Percentiles rank a stretch among this genome's conserved stretches.
Conservation (phyloP, 2,797 vertebrate genomes). For the Spinus pinus region DNA sequence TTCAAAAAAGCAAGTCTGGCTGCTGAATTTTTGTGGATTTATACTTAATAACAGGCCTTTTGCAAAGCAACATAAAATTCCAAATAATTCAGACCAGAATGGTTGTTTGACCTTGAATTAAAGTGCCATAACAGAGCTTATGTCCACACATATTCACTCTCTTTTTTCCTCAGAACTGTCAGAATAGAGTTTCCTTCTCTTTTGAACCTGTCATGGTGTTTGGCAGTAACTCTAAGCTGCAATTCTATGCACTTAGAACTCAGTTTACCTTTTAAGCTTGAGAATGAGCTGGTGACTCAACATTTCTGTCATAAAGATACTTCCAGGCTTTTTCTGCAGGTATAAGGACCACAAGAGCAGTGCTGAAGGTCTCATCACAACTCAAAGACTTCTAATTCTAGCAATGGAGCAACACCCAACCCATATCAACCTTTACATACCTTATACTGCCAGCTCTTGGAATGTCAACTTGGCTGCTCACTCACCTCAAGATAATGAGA, state of each 20-base stretch:
- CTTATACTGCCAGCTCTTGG: neutral
- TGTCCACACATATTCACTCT: rapidly evolving
- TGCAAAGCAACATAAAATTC: neutral
- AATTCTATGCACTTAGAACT: neutral
- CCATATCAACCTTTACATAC: neutral
- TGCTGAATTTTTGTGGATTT: neutral
- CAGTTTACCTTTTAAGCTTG: neutral
- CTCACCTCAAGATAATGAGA: neutral
- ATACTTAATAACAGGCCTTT: neutral
- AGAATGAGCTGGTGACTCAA: neutral
- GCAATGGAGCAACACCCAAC: neutral
- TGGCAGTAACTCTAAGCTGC: neutral
- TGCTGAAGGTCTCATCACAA: neutral
- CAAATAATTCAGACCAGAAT: neutral
- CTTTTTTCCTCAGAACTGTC: neutral
- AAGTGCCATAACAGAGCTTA: neutral
- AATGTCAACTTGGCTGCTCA: neutral
- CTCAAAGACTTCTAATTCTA: neutral
- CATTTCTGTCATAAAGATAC: neutral
- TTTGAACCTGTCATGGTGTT: neutral
- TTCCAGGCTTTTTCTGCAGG: neutral
- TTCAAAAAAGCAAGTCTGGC: neutral
- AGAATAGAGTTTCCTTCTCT: neutral
- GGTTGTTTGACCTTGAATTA: neutral
- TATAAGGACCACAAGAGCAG: neutral